phyloP scores from a whole-genome alignment of 1,140 invertebrate species.

The Diorhabda sublineata region DNA sequence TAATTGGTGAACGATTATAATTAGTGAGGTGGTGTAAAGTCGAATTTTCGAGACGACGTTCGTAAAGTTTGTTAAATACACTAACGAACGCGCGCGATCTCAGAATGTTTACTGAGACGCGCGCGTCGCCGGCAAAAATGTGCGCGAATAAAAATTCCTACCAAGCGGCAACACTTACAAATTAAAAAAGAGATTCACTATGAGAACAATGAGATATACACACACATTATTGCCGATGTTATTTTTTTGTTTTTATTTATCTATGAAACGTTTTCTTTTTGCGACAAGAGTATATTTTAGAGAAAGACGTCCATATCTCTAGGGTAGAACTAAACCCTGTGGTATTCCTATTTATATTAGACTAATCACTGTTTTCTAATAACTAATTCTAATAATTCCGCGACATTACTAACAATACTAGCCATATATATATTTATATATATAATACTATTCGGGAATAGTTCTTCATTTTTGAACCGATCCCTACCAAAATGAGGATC shows the following conservation, averaged over 20 bases:
- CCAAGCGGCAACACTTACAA: background rate
- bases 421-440: conserved; percentile 30
- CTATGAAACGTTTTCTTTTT: conserved; percentile 26
- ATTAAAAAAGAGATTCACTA: conserved; percentile 23
- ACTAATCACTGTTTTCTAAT: conserved; percentile 45
- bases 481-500: background rate
- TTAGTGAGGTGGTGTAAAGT: no score
- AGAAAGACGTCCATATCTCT: conserved; percentile 40
- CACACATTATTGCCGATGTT: conserved; percentile 32
- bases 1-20: no score
- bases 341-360: conserved; percentile 38
- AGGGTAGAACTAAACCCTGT: conserved; percentile 49
- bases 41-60: no score
- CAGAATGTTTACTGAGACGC: no score
- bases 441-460: conserved; percentile 9
- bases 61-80: no score
- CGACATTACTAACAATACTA: conserved; percentile 44
- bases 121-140: no score
- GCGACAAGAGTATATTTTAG: conserved; percentile 15
- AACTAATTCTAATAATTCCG: conserved; percentile 38
- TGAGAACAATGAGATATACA: conserved; percentile 3
- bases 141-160: no score
- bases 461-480: background rate
- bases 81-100: no score
- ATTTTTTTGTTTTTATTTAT: background rate